These are phyloP conservation scores for Sisyra nigra DNA, from an alignment of 2,888 invertebrate genomes.

Conservation along the genomic window DNA sequence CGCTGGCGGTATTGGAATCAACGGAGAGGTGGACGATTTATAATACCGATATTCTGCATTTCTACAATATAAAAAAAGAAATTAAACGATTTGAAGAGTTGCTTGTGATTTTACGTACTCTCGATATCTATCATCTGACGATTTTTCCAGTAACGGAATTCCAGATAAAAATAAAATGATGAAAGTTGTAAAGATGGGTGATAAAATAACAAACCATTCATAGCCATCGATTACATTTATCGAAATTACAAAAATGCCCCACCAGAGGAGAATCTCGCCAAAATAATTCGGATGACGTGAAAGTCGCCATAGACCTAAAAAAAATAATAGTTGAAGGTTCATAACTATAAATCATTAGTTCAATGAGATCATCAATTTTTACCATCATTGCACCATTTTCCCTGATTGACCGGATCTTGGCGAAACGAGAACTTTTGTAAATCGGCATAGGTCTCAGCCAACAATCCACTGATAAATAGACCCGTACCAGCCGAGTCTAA, in stretches of 20 bases:
- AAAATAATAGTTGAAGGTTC: too few relatives aligned
- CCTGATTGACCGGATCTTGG: conserved; percentile 75
- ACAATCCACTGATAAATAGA: conserved; percentile 67
- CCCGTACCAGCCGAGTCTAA: conserved; percentile 74
- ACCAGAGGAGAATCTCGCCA: conserved; percentile 86
- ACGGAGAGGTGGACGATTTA: conserved; percentile 73
- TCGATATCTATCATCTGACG: conserved; percentile 76
- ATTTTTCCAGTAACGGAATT: conserved; percentile 73
- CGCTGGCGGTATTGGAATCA: conserved; percentile 76
- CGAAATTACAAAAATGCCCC: conserved; percentile 84
- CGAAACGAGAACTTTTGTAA: conserved; percentile 83
- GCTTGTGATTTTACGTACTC: too few relatives aligned
- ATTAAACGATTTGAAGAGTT: too few relatives aligned
- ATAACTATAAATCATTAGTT: not conserved
- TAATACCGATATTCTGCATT: conserved; percentile 76
- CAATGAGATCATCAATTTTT: conserved; percentile 15
- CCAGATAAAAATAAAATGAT: conserved; percentile 84
- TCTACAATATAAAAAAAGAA: conserved; percentile 28
- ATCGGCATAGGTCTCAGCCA: conserved; percentile 83
- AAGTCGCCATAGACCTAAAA: conserved; percentile 60
- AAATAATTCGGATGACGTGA: conserved; percentile 92
- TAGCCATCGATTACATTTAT: conserved; percentile 69
- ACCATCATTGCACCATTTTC: conserved; percentile 87
- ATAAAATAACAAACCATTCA: conserved; percentile 76
- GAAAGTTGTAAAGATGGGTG: conserved; percentile 72